Evolutionary conservation across 2,113 vertebrate genomes (phyloP).

Genomic region (Trachemys scripta): DNA sequence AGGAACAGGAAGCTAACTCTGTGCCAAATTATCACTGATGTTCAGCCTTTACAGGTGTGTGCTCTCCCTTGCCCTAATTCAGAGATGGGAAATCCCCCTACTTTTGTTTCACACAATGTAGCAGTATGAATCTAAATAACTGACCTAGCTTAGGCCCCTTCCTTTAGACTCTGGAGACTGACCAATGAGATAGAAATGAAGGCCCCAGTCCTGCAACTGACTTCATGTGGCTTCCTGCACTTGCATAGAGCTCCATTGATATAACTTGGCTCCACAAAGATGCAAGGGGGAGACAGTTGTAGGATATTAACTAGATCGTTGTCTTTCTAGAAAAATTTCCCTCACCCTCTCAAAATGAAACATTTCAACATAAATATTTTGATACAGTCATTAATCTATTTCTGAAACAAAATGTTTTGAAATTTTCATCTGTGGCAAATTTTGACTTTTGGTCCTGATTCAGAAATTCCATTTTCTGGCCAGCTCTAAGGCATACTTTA

Average conservation of each 20-base stretch:
- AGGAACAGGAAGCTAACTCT: conserved; percentile 75
- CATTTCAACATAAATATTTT: neutral
- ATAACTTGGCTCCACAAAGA: neutral
- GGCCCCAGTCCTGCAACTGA: neutral
- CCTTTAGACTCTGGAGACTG: neutral
- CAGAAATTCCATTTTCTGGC: conserved; percentile 3
- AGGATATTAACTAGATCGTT: neutral
- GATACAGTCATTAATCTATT: neutral
- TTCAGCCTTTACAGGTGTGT: conserved; percentile 72
- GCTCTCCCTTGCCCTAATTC: conserved; percentile 57
- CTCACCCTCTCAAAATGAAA: neutral
- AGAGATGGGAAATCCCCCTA: conserved; percentile 76
- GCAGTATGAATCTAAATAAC: conserved; percentile 1
- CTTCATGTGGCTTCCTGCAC: neutral
- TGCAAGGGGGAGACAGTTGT: neutral
- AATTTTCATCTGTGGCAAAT: neutral
- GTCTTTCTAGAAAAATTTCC: neutral
- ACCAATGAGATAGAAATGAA: neutral
- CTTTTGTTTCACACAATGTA: conserved; percentile 31
- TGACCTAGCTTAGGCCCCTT: conserved; percentile 13
- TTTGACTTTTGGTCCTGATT: neutral
- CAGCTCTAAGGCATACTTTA: neutral
- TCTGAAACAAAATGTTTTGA: neutral
- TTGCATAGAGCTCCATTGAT: fast-evolving
- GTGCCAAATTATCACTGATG: conserved; percentile 78